Conservation (phyloP, 2,797 vertebrate genomes). For the Valencia hispanica region DNA sequence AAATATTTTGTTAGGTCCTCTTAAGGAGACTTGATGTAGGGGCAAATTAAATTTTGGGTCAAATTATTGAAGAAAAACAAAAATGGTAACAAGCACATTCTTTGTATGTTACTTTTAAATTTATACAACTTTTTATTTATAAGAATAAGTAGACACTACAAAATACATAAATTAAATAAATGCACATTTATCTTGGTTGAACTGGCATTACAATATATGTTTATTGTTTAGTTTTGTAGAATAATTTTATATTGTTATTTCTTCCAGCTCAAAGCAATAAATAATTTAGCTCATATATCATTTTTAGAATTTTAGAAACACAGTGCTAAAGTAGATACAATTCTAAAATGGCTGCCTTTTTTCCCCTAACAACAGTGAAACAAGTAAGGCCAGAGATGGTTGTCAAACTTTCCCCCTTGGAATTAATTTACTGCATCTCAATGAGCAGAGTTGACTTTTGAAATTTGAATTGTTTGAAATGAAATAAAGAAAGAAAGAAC, state of each 20-base stretch:
- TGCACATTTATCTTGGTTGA: no score
- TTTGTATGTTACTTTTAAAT: not conserved
- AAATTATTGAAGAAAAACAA: no score
- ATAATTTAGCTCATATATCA: not conserved
- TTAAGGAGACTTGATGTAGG: not conserved
- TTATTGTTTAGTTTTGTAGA: no score
- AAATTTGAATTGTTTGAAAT: not conserved
- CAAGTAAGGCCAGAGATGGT: not conserved
- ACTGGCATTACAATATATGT: no score
- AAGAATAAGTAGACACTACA: no score
- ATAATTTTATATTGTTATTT: no score
- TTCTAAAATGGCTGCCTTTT: no score
- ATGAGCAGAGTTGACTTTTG: not conserved
- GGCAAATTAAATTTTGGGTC: no score
- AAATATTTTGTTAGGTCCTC: not conserved
- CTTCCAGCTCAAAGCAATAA: not conserved
- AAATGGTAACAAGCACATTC: not conserved
- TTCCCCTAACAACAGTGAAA: not conserved
- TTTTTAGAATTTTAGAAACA: not conserved
- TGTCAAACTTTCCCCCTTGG: not conserved
- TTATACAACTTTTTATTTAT: not conserved
- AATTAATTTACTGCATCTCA: not conserved
- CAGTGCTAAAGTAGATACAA: not conserved
- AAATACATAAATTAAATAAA: no score
- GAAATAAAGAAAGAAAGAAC: not conserved